A percentile compares a stretch with the other conserved stretches of the same genome.
phyloP scores from a whole-genome alignment of 2,113 vertebrate genomes.

The Rhinoderma darwinii region DNA sequence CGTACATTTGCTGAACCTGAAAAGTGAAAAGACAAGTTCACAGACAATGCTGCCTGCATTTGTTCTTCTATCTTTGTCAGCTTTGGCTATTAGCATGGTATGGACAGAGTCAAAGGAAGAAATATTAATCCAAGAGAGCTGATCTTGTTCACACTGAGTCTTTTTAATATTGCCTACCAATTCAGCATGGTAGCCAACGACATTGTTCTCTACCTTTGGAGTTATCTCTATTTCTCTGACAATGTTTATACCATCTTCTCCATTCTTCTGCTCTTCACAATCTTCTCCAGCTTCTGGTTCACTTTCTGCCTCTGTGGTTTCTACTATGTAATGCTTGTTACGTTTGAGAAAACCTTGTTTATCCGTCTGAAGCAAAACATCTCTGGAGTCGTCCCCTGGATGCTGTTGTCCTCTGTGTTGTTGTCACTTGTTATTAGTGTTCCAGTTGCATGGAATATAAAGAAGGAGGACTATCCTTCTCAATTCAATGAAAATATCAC shows the following conservation, averaged over 20 bases:
- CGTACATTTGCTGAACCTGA: background rate
- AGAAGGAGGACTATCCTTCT: background rate
- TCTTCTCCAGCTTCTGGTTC: conserved; percentile 62
- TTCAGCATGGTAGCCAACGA: background rate
- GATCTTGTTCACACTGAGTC: conserved; percentile 64
- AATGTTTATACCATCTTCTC: conserved; percentile 52
- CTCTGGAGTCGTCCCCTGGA: background rate
- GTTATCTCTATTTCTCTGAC: conserved; percentile 42
- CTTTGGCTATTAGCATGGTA: conserved; percentile 53
- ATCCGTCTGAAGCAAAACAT: conserved; percentile 56
- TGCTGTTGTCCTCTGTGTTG: conserved; percentile 47
- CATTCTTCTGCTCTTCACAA: conserved; percentile 60
- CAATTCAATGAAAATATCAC: conserved; percentile 2
- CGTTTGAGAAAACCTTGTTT: conserved; percentile 53
- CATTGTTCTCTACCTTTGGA: background rate
- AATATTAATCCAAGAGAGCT: conserved; percentile 63
- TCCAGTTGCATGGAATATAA: conserved; percentile 50
- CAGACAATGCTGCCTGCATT: conserved; percentile 12
- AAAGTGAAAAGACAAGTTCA: background rate
- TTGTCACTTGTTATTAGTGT: conserved; percentile 36
- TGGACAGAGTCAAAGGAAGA: conserved; percentile 61
- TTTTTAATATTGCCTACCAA: conserved; percentile 62
- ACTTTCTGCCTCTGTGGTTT: conserved; percentile 64
- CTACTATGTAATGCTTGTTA: conserved; percentile 62
- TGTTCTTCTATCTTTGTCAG: background rate